Evolutionary conservation across 2,888 invertebrate species (phyloP).

Genomic region (Agriopis leucophaearia): DNA sequence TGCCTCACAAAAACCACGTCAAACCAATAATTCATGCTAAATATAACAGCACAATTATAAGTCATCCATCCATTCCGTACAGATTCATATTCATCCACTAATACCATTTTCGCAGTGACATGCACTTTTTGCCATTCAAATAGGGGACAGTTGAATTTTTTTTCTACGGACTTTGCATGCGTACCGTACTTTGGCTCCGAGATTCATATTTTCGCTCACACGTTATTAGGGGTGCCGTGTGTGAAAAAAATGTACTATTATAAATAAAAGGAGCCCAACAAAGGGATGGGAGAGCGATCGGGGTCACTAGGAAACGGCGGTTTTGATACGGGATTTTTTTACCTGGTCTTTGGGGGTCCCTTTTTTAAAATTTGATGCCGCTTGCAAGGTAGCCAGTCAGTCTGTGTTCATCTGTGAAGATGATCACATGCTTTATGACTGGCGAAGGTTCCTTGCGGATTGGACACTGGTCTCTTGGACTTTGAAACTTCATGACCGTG

Average conservation of each 20-base stretch:
- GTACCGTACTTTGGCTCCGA: slow-evolving; percentile 64
- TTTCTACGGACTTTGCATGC: slow-evolving; percentile 61
- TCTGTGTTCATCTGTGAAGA: slow-evolving; percentile 86
- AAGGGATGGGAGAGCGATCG: slow-evolving; percentile 85
- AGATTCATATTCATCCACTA: slow-evolving; percentile 84
- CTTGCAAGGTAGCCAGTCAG: slow-evolving; percentile 82
- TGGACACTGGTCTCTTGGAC: slow-evolving; percentile 73
- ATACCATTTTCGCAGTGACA: slow-evolving; percentile 84
- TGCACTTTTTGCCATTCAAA: slow-evolving; percentile 86
- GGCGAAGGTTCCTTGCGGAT: slow-evolving; percentile 61
- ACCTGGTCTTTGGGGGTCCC: slow-evolving; percentile 79
- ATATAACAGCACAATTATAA: slow-evolving; percentile 84
- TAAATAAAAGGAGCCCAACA: slow-evolving; percentile 83
- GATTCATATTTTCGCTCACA: slow-evolving; percentile 84
- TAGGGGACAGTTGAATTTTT: slow-evolving; percentile 83
- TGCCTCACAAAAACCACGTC: slow-evolving; percentile 71
- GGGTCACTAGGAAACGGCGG: slow-evolving; percentile 87
- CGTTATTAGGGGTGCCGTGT: slow-evolving; percentile 84
- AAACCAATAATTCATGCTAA: slow-evolving; percentile 85
- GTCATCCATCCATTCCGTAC: slow-evolving; percentile 79
- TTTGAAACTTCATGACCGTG: slow-evolving; percentile 43
- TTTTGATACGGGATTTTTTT: slow-evolving; percentile 85
- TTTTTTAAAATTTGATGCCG: slow-evolving; percentile 76
- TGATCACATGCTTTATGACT: slow-evolving; percentile 79
- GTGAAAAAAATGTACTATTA: slow-evolving; percentile 85